Base-by-base conservation (phyloP, 1,140 invertebrate genomes). In the Drosophila mayri region DNA sequence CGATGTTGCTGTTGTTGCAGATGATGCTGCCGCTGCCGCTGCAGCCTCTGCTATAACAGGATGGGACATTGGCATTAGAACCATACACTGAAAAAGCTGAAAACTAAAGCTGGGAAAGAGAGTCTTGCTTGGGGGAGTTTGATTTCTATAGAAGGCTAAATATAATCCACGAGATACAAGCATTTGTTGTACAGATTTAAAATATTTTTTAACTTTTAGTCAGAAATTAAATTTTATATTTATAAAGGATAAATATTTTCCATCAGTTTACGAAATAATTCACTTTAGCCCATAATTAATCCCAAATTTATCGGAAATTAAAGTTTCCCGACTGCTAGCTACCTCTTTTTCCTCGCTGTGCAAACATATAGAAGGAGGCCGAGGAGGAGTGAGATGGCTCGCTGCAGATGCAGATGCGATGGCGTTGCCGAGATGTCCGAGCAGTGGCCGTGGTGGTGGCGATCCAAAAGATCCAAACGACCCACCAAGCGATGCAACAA, bases 21-120 rank as follows among this genome's bases (percentile, higher is more conserved):
- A 35, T 64, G 40, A 16, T 35, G 49, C 38, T 32, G 61, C 49
- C n/a, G 68, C 59, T 18, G 70, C 43, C 12, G 52, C 60, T 43
- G 68, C 67, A 59, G 67, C 73, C 77, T 74, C 73, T 68, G 74
- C 84, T 84, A 84, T 87, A 87, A 87, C 85, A 87, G 84, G 84
- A 88, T 84, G 77, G 66, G 81, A 83, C 65, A 65, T 83, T 73
- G 76, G 76, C 80, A 70, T 68, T 74, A 84, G 81, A 70, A 57
- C 57, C 40, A 49, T 77, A 22, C 62, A 65, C 62, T 52, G 47
- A 11, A n/a, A 22, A 1, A 16, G 1, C 0, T 16, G 28, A 1
- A 28, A 28, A 59, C 14, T 5, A 12, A 14, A 4, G 0, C 7
- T 10, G 18, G 2, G 0, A 32, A 40, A 0, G 3, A 32, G 16